Evolutionary conservation across 2,888 invertebrate species (phyloP), one percentile per base, ranked within the genome.

Genomic region (Muschampia plurimacula): DNA sequence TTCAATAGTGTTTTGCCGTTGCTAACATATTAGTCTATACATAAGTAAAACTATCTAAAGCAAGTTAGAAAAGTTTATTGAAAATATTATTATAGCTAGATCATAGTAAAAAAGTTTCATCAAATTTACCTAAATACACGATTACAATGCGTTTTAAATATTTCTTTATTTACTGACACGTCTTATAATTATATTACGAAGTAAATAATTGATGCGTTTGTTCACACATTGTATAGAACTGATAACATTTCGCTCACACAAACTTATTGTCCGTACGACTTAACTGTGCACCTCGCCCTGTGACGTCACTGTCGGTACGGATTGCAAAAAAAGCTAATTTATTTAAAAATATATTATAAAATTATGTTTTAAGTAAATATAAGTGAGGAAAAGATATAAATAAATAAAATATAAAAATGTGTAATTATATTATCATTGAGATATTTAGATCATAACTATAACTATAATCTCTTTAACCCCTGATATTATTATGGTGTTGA

Each of bases 1-100:
- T 69, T 64, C 63, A 69, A 67, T 57, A 69, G 63, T 46, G 62
- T 69, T 64, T 67, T 70, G 69, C 55, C n/a, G 66, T 66, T 55
- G 55, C 22, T n/a, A 52, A 8, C 49, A 32, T 55, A 69, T 60
- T 64, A 44, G 57, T 57, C 64, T 70, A 70, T 65, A 7, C 39
- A 63, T 64, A 70, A 64, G 69, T 70, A 44, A 69, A 69, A 52
- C 9, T 69, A 63, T 52, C 68, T 69, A 64, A 70, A 64, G 69
- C 69, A 41, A 65, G 65, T 64, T 70, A 70, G 65, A 41, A 69
- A 69, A 69, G 44, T 69, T 69, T 69, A 69, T 64, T 69, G 64
- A 69, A 64, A 28, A 64, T 57, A 65, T 64, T 57, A 63, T 70
- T 65, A 55, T 59, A 69, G 57, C 22, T 65, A 70, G 70, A 15